Conservation (phyloP, 2,113 vertebrate genomes). For the Colius striatus region DNA sequence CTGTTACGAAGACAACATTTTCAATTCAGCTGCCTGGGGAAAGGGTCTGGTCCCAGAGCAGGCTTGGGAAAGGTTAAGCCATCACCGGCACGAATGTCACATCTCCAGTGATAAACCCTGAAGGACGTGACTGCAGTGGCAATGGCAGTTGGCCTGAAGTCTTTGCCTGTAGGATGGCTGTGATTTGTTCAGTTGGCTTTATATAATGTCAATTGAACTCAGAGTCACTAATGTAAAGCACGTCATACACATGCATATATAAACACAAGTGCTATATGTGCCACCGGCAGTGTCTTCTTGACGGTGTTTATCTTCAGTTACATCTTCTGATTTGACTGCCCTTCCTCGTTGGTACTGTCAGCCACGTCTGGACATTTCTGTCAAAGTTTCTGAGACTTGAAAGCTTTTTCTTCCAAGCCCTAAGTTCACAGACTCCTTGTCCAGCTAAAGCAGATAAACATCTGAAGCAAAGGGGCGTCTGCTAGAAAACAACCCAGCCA, state of each 20-base stretch:
- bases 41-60: not conserved
- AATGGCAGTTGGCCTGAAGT: not conserved
- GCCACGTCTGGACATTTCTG: not conserved
- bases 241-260: too few species aligned
- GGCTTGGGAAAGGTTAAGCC: not conserved
- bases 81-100: not conserved
- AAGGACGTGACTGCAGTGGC: not conserved
- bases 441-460: constrained; percentile 20
- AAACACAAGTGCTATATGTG: not conserved
- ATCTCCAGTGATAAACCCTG: not conserved
- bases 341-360: not conserved
- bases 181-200: not conserved
- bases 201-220: not conserved
- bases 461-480: not conserved
- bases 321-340: not conserved
- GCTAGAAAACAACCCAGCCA: not conserved
- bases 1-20: not conserved
- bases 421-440: not conserved
- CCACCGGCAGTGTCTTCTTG: not conserved
- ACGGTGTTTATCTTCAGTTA: not conserved
- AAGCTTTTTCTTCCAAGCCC: not conserved
- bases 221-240: not conserved
- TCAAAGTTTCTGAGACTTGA: not conserved
- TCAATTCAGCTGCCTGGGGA: not conserved
- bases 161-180: not conserved